Conservation (phyloP, 2,888 invertebrate genomes). For the Athalia circularis region DNA sequence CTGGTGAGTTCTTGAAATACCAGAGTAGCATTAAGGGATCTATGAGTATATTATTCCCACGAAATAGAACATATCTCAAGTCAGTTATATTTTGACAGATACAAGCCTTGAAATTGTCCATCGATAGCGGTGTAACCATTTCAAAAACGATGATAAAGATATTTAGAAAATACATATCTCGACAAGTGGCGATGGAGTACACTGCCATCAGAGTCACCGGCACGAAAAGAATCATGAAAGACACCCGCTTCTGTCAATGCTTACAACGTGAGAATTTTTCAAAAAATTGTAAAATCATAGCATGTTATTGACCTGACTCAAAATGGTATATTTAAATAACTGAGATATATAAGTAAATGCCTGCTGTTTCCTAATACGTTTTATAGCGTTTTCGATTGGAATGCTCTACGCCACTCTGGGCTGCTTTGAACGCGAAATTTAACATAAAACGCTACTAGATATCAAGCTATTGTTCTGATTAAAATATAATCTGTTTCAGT, state of each 20-base stretch:
- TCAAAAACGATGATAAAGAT: conserved; percentile 6
- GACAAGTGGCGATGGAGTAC: neutral
- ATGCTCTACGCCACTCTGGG: no score
- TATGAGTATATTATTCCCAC: neutral
- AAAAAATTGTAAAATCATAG: neutral
- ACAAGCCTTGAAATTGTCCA: conserved; percentile 2
- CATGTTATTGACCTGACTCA: no score
- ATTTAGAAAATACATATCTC: conserved; percentile 1
- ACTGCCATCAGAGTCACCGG: neutral
- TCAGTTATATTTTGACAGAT: conserved; percentile 11
- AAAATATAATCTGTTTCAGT: neutral
- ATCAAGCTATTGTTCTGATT: neutral
- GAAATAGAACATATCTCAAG: conserved; percentile 2
- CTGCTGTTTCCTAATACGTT: no score
- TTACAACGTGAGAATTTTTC: neutral
- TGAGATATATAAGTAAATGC: no score
- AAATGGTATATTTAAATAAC: no score
- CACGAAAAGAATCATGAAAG: conserved; percentile 7
- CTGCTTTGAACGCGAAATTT: neutral
- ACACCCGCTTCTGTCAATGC: conserved; percentile 8
- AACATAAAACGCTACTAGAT: neutral
- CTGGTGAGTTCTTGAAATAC: neutral
- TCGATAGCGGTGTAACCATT: neutral
- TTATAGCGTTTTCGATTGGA: no score
- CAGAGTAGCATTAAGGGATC: neutral